phyloP scores from a whole-genome alignment of 1,140 invertebrate genomes.

The Phocides pigmalion region DNA sequence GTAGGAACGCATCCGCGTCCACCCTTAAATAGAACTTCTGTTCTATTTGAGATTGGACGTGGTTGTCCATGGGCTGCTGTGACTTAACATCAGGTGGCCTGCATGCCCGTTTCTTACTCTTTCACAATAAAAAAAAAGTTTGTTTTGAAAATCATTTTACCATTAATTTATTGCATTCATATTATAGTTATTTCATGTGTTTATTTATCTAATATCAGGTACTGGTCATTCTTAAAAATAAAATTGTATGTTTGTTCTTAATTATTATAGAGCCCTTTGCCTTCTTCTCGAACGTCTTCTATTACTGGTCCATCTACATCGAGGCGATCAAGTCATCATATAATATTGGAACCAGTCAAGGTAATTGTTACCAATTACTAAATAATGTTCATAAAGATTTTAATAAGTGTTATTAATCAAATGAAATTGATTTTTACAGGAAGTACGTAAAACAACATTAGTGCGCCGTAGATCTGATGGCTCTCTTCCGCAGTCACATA shows the following conservation, averaged over 20 bases:
- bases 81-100: too few relatives aligned
- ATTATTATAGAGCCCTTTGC: slow-evolving; percentile 58
- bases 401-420: background rate
- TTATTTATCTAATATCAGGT: too few relatives aligned
- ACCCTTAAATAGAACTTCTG: too few relatives aligned
- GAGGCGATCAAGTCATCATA: slow-evolving; percentile 72
- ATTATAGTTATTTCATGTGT: too few relatives aligned
- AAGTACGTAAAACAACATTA: slow-evolving; percentile 62
- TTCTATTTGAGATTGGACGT: too few relatives aligned
- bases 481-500: slow-evolving; percentile 55
- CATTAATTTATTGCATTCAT: too few relatives aligned
- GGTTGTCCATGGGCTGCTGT: too few relatives aligned
- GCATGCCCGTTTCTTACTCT: too few relatives aligned
- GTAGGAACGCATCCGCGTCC: too few relatives aligned
- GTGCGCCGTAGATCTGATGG: slow-evolving; percentile 73
- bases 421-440: slow-evolving; percentile 51
- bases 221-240: too few relatives aligned
- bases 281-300: slow-evolving; percentile 64
- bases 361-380: slow-evolving; percentile 39
- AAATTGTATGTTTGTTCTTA: slow-evolving; percentile 21
- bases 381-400: background rate
- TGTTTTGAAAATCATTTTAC: too few relatives aligned
- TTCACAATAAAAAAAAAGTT: too few relatives aligned
- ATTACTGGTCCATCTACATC: slow-evolving; percentile 68
- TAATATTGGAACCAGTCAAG: slow-evolving; percentile 67